Evolutionary conservation across 1,140 invertebrate species (phyloP).

Genomic region (Plodia interpunctella): DNA sequence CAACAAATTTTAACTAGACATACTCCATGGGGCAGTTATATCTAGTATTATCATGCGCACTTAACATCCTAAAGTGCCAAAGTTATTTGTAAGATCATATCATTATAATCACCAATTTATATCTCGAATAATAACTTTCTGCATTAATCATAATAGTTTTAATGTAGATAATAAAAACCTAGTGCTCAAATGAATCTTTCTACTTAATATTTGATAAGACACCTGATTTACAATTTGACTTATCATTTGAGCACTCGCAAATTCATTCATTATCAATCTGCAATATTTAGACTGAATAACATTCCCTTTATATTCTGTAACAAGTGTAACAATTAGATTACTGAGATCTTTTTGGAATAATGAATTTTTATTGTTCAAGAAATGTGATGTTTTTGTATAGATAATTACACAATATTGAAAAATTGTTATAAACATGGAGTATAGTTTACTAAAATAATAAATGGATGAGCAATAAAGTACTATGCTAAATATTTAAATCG

Average conservation of each 20-base stretch:
- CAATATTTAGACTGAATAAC: constrained; percentile 40
- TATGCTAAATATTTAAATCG: neutral
- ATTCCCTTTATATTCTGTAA: constrained; percentile 29
- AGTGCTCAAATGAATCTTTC: neutral
- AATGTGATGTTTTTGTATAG: constrained; percentile 6
- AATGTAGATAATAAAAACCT: neutral
- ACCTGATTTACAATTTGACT: no score
- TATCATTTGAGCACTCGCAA: no score
- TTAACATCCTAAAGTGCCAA: constrained; percentile 28
- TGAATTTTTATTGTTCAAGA: constrained; percentile 4
- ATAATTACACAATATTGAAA: neutral
- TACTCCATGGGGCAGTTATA: constrained; percentile 8
- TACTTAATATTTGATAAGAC: neutral
- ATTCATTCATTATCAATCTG: constrained; percentile 1
- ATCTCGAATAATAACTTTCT: constrained; percentile 31
- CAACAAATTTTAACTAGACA: neutral
- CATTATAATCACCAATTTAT: constrained; percentile 23
- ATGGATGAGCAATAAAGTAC: neutral
- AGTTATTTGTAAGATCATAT: constrained; percentile 23
- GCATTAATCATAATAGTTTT: constrained; percentile 11
- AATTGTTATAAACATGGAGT: constrained; percentile 2
- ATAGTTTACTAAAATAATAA: constrained; percentile 2
- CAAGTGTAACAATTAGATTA: neutral
- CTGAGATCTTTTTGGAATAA: constrained; percentile 5
- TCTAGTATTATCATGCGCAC: constrained; percentile 9